Evolutionary conservation across 2,888 invertebrate genomes (phyloP).

Genomic region (Rhingia campestris): DNA sequence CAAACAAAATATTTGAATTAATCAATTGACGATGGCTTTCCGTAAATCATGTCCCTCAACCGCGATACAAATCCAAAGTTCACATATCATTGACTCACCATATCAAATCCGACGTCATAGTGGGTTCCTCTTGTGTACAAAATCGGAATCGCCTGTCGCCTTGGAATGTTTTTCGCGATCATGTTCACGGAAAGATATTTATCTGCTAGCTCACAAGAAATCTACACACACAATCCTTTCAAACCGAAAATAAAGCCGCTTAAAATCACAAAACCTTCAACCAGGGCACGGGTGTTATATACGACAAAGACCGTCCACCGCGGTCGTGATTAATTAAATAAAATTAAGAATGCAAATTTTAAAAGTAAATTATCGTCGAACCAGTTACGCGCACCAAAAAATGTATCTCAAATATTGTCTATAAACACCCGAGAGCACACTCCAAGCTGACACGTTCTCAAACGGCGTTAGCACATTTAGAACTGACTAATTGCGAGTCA

Average conservation of each 20-base stretch:
- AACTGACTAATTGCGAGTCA: constrained; percentile 79
- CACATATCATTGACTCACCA: constrained; percentile 85
- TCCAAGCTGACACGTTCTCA: constrained; percentile 62
- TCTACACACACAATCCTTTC: not conserved
- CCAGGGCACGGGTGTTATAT: not conserved
- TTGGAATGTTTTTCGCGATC: constrained; percentile 79
- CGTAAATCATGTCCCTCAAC: not conserved
- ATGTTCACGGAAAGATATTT: constrained; percentile 49
- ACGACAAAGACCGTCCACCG: not conserved
- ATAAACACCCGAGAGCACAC: not conserved
- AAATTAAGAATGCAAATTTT: constrained; percentile 10
- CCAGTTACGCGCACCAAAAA: constrained; percentile 21
- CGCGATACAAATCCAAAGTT: not conserved
- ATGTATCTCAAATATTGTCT: not conserved
- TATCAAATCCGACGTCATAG: constrained; percentile 93
- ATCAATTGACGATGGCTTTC: too few species aligned
- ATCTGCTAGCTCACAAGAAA: not conserved
- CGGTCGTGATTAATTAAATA: constrained; percentile 1
- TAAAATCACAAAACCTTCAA: constrained; percentile 9
- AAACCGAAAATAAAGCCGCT: constrained; percentile 2
- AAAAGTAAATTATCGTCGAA: constrained; percentile 31
- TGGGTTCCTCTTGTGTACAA: constrained; percentile 91
- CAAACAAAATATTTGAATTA: too few species aligned
- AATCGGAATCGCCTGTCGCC: constrained; percentile 89
- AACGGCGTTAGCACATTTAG: constrained; percentile 79